Base-by-base conservation (phyloP, 92 coral and sea anemone species). In the Bergia sp. region DNA sequence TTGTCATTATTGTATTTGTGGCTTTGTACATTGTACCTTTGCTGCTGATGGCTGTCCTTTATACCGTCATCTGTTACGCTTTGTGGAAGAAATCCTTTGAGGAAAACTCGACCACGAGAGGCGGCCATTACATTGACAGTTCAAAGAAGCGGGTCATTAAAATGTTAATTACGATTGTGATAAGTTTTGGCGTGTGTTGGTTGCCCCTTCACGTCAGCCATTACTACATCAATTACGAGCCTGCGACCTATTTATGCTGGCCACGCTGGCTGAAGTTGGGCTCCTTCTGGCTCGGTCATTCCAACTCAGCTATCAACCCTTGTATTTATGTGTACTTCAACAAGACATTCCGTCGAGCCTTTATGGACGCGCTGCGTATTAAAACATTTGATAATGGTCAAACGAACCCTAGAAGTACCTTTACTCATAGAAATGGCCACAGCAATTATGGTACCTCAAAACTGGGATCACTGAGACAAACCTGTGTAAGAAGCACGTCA, bases 271-370 rank as follows among this genome's bases (percentile, higher is more conserved):
- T 95, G 6, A 81, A 88, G 5, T 9, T 94, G 73, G 18, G 92
- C n/a, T 93, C 94, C 0, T 94, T 95, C 80, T 95, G 96, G 96
- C 88, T 95, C 20, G 98, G 98, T 1, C 98, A 95, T 11, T 96
- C 98, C n/a, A 95, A 95, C 78, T 94, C 96, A 10, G 98, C 98
- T 23, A 71, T 95, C 8, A 95, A 95, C 23, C 98, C 98, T 1
- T 88, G 93, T 20, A 73, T 95, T 9, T 95, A 95, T 78, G 94
- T 94, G 0, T 87, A 94, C 55, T 95, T 95, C 79, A 95, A 95
- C 84, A 93, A 95, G 78, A 95, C 95, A 10, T 95, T 95, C 45
- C 94, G 96, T n/a, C 91, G 90, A 12, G 98, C 98, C 20, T 95
- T 95, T 86, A 86, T 93, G 87, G 91, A 92, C 61, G 95, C 98